Evolutionary conservation across 2,888 invertebrate genomes (phyloP).

Genomic region (Criorhina ranunculi): DNA sequence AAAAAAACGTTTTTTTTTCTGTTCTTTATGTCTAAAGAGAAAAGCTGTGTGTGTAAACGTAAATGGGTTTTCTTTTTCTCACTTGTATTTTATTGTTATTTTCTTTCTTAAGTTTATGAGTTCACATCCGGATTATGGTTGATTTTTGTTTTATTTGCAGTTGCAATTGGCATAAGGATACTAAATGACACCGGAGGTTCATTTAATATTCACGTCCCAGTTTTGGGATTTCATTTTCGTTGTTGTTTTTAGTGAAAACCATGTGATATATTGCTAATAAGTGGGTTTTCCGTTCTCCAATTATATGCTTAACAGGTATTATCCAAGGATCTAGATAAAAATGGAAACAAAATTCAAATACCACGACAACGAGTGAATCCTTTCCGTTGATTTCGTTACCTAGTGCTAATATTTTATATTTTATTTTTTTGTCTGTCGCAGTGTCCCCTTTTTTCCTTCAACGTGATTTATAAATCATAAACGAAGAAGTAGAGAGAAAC

Average conservation of each 20-base stretch:
- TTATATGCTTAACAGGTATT: slow-evolving; percentile 19
- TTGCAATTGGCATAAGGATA: slow-evolving; percentile 11
- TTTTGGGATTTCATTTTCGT: background rate
- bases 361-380: slow-evolving; percentile 25
- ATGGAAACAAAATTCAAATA: background rate
- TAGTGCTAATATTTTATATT: background rate
- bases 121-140: slow-evolving; percentile 50
- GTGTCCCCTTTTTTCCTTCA: background rate
- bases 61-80: slow-evolving; percentile 13
- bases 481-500: slow-evolving; percentile 36
- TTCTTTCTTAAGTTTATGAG: slow-evolving; percentile 57
- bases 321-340: background rate
- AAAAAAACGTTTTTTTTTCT: too few relatives aligned
- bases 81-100: background rate
- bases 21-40: slow-evolving; percentile 18
- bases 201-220: slow-evolving; percentile 69
- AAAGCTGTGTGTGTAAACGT: slow-evolving; percentile 41
- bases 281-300: background rate
- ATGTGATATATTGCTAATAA: slow-evolving; percentile 1
- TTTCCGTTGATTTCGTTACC: slow-evolving; percentile 23
- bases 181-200: slow-evolving; percentile 57
- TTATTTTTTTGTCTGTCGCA: slow-evolving; percentile 27
- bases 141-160: slow-evolving; percentile 12
- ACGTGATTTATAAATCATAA: slow-evolving; percentile 66
- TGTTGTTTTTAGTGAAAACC: slow-evolving; percentile 12